Evolutionary conservation across 2,888 invertebrate species (phyloP).

Genomic region (Calameuta filiformis): DNA sequence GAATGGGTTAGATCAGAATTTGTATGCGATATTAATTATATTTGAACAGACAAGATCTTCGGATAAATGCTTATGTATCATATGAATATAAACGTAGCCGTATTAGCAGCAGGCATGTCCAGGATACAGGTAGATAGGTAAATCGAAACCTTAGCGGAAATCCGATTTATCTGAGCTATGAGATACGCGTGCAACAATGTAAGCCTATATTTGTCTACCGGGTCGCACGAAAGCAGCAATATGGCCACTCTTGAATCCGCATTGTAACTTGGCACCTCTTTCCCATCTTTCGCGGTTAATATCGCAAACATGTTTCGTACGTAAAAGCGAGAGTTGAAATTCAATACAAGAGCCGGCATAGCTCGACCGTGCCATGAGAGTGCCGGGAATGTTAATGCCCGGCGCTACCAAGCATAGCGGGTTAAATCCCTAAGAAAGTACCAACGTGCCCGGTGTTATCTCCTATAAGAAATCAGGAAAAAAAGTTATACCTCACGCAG

Average conservation of each 20-base stretch:
- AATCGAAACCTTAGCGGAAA: background rate
- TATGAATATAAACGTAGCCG: background rate
- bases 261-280: slow-evolving; percentile 7
- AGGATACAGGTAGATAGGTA: background rate
- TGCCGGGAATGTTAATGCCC: slow-evolving; percentile 1
- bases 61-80: background rate
- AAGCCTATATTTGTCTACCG: background rate
- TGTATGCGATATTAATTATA: background rate
- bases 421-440: background rate
- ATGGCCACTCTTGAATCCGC: background rate
- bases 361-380: background rate
- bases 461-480: background rate
- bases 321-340: slow-evolving; percentile 13
- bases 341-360: background rate
- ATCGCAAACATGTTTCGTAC: slow-evolving; percentile 1
- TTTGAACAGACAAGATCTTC: background rate
- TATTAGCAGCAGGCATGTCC: background rate
- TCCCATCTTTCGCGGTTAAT: slow-evolving; percentile 9
- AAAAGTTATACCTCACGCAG: background rate
- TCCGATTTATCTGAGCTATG: background rate
- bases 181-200: background rate
- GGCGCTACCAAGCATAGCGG: background rate
- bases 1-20: background rate
- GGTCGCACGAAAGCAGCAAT: background rate
- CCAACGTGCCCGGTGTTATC: background rate